Evolutionary conservation across 2,797 vertebrate species (phyloP).

Genomic region (Hyperoplus lanceolatus): DNA sequence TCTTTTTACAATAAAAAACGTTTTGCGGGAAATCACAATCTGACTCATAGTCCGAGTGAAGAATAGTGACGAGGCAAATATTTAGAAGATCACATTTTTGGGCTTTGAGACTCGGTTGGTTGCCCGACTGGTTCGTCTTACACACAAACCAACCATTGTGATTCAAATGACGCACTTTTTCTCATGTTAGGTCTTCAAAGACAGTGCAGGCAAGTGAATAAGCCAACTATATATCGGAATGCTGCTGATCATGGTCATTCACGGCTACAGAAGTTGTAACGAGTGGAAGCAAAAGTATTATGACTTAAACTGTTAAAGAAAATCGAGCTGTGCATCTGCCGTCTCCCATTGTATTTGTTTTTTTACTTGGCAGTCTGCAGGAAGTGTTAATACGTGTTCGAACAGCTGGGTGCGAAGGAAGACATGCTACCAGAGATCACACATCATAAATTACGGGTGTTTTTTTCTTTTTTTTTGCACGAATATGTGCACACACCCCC

Average conservation of each 20-base stretch:
- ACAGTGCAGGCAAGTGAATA: conserved; percentile 32
- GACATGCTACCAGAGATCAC: background rate
- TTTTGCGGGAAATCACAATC: conserved; percentile 2
- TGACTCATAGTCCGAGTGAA: background rate
- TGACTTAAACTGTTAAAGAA: background rate
- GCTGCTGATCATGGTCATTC: conserved; percentile 25
- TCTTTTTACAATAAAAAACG: background rate
- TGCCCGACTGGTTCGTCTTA: conserved; percentile 50
- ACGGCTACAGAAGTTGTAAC: conserved; percentile 47
- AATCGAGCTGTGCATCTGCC: background rate
- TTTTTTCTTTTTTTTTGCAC: background rate
- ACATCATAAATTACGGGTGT: background rate
- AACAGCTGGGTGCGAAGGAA: conserved; percentile 10
- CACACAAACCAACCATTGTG: conserved; percentile 77
- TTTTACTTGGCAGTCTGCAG: conserved; percentile 5
- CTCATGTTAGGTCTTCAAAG: conserved; percentile 46
- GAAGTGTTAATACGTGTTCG: background rate
- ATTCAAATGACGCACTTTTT: conserved; percentile 80
- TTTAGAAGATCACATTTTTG: conserved; percentile 26
- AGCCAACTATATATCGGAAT: conserved; percentile 39
- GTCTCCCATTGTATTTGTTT: background rate
- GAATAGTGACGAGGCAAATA: conserved; percentile 43
- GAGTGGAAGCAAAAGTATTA: conserved; percentile 15
- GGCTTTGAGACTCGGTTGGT: conserved; percentile 56
- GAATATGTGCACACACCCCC: background rate